phyloP scores from a whole-genome alignment of 2,113 vertebrate genomes.

The Numenius arquata region DNA sequence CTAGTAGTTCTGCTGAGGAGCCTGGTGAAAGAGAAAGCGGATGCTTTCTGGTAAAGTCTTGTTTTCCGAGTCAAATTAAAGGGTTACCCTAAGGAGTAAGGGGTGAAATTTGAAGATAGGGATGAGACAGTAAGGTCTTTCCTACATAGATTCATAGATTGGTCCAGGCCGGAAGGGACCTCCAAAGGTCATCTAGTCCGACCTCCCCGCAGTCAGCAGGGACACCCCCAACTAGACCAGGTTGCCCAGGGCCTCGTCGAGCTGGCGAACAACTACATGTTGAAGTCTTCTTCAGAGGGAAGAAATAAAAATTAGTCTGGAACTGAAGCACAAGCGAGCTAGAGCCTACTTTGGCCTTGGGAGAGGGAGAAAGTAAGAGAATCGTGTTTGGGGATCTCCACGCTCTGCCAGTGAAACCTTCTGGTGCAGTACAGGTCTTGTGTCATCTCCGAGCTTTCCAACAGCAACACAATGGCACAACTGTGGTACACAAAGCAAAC shows the following conservation, averaged over 20 bases:
- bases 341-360: neutral
- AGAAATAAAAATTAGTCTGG: neutral
- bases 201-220: too few species aligned
- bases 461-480: neutral
- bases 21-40: neutral
- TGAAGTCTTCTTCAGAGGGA: neutral
- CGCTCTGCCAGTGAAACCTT: neutral
- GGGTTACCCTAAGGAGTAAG: neutral
- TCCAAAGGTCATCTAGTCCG: too few species aligned
- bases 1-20: neutral
- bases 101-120: neutral
- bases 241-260: too few species aligned
- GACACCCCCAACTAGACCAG: too few species aligned
- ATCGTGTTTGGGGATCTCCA: neutral
- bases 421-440: neutral
- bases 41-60: neutral
- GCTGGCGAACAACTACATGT: too few species aligned
- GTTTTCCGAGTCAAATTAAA: neutral
- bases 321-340: neutral
- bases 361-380: neutral
- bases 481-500: neutral
- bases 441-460: neutral
- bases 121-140: neutral
- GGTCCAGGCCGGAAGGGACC: too few species aligned
- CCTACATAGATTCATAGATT: too few species aligned